A percentile compares a stretch with the other conserved stretches of the same genome.
Conservation (phyloP, 2,888 invertebrate genomes). For the Mesoligia furuncula region DNA sequence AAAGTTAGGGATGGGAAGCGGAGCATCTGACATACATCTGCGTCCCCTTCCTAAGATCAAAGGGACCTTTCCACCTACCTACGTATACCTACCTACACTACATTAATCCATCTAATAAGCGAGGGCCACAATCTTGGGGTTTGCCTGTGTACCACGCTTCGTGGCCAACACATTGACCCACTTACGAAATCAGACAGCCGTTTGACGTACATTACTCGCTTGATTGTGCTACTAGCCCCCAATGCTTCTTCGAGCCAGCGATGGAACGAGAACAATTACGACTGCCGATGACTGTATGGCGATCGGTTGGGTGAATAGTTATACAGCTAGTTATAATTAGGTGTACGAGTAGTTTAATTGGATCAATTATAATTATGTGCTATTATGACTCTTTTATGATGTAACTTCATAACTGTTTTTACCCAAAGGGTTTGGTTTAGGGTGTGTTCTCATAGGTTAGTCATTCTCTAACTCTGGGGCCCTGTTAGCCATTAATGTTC, state of each 20-base stretch:
- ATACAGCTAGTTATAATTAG: background rate
- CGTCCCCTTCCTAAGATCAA: conserved; percentile 49
- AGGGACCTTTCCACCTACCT: conserved; percentile 35
- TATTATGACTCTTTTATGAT: conserved; percentile 24
- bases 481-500: background rate
- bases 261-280: conserved; percentile 48
- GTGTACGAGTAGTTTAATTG: conserved; percentile 23
- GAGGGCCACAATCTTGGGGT: conserved; percentile 43
- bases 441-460: conserved; percentile 33
- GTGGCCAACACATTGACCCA: conserved; percentile 63
- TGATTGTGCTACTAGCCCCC: background rate
- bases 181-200: conserved; percentile 53
- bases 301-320: conserved; percentile 15
- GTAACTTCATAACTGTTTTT: conserved; percentile 13
- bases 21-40: conserved; percentile 31
- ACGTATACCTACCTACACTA: conserved; percentile 25
- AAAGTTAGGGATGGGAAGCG: conserved; percentile 32
- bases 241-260: conserved; percentile 9
- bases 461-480: background rate
- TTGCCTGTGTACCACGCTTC: conserved; percentile 33
- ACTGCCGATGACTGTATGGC: conserved; percentile 1
- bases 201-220: conserved; percentile 56
- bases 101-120: conserved; percentile 64
- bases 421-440: conserved; percentile 13
- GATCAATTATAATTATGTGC: conserved; percentile 25